These are phyloP conservation scores for Piezodorus guildinii DNA, from an alignment of 1,140 invertebrate genomes.

Conservation along the genomic window DNA sequence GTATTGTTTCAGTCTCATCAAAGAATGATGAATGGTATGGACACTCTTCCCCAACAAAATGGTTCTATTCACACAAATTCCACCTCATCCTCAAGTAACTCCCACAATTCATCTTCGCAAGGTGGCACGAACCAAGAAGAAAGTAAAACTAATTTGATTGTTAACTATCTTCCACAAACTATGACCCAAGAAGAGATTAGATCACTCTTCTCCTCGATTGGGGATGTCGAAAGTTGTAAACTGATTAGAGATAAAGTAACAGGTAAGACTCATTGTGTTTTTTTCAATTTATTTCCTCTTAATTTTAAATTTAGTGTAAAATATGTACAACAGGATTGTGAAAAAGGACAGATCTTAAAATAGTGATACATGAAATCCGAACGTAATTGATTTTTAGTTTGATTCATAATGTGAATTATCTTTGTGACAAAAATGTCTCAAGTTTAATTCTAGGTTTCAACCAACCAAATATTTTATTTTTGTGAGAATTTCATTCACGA, in stretches of 20 bases:
- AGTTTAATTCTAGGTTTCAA: too few species aligned
- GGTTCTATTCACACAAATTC: slow-evolving; percentile 38
- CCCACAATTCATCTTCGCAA: slow-evolving; percentile 32
- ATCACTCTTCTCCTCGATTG: slow-evolving; percentile 93
- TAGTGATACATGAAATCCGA: too few species aligned
- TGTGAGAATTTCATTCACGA: too few species aligned
- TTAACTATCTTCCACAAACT: slow-evolving; percentile 98
- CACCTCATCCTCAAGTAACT: slow-evolving; percentile 31
- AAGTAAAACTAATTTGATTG: slow-evolving; percentile 96
- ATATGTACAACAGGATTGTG: too few species aligned
- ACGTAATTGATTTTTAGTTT: too few species aligned
- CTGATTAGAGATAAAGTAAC: slow-evolving; percentile 96
- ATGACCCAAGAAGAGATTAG: slow-evolving; percentile 99
- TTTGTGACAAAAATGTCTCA: too few species aligned
- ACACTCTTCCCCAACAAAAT: slow-evolving; percentile 55
- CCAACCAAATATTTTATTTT: too few species aligned
- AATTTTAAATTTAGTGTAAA: too few species aligned
- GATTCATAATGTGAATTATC: too few species aligned
- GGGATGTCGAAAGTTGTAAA: slow-evolving; percentile 98
- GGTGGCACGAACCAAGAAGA: slow-evolving; percentile 60
- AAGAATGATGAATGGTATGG: slow-evolving; percentile 78
- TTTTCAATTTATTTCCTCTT: too few species aligned
- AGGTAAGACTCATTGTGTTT: slow-evolving; percentile 44
- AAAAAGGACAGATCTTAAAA: too few species aligned
- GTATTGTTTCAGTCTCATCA: slow-evolving; percentile 22